A percentile compares a stretch with the other conserved stretches of the same genome.
phyloP scores from a whole-genome alignment of 2,797 vertebrate genomes.

The Characodon lateralis region DNA sequence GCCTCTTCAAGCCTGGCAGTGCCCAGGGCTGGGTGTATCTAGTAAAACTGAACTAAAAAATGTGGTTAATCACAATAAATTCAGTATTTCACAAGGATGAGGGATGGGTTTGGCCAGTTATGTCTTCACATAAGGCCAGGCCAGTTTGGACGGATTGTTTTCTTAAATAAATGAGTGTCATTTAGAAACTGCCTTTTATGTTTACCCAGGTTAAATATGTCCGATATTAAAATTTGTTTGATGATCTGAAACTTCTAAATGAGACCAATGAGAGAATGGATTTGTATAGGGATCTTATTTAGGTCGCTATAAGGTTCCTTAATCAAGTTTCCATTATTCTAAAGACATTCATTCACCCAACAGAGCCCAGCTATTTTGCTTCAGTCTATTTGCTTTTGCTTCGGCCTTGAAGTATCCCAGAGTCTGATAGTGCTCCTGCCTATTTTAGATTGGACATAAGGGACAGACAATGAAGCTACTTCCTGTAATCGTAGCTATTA shows the following conservation, averaged over 20 bases:
- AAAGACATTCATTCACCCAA: constrained; percentile 29
- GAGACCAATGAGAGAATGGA: not conserved
- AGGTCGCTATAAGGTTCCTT: constrained; percentile 26
- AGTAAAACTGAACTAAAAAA: not conserved
- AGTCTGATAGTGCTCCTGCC: constrained; percentile 49
- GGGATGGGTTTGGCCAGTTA: not conserved
- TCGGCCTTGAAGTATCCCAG: constrained; percentile 53
- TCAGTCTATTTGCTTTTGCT: constrained; percentile 39
- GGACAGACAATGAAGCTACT: constrained; percentile 56
- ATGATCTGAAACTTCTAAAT: not conserved
- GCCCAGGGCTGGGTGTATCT: not conserved
- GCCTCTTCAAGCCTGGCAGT: not conserved
- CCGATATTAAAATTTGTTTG: not conserved
- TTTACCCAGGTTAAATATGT: not conserved
- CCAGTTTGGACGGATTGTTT: too few relatives aligned
- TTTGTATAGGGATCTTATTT: constrained; percentile 2
- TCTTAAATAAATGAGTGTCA: not conserved
- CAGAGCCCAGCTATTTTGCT: constrained; percentile 40
- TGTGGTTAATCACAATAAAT: not conserved
- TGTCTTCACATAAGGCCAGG: not conserved
- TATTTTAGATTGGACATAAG: constrained; percentile 65
- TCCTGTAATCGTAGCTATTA: constrained; percentile 63
- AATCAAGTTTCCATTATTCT: constrained; percentile 10
- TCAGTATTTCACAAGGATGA: not conserved
- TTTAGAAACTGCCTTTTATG: not conserved